phyloP scores from a whole-genome alignment of 2,797 vertebrate species.

The Furcifer pardalis region DNA sequence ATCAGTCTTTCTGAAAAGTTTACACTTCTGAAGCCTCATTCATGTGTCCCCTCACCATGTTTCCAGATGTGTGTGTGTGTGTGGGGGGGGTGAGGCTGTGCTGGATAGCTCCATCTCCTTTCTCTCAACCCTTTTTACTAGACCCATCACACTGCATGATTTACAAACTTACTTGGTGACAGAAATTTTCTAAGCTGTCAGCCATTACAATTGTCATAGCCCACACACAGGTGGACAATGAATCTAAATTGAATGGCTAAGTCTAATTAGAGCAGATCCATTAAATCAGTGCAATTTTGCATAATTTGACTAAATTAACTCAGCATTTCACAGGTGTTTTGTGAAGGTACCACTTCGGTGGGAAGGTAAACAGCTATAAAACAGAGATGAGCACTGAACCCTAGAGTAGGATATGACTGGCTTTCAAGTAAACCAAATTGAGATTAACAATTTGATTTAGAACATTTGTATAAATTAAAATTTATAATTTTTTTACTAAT shows the following conservation, averaged over 20 bases:
- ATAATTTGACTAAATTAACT: too few species aligned
- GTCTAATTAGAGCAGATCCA: too few species aligned
- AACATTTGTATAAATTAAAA: neutral
- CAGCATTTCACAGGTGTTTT: too few species aligned
- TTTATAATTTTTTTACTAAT: neutral
- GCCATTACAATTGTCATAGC: neutral
- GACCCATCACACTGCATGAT: neutral
- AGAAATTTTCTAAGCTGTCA: neutral
- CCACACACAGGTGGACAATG: neutral
- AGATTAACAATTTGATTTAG: too few species aligned
- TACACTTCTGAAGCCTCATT: neutral
- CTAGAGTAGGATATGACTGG: too few species aligned
- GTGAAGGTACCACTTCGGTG: too few species aligned
- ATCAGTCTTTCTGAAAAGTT: slow-evolving; percentile 1
- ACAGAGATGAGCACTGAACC: too few species aligned
- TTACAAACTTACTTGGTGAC: neutral
- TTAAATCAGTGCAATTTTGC: too few species aligned
- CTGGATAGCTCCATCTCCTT: neutral
- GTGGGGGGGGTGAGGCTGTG: neutral
- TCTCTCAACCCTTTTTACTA: neutral
- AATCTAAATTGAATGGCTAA: too few species aligned
- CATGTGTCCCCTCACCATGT: neutral
- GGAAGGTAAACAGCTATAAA: too few species aligned
- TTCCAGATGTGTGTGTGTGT: neutral
- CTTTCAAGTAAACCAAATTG: too few species aligned